Evolutionary conservation across 2,113 vertebrate genomes (phyloP), one percentile per base, ranked within the genome.

Genomic region (Indicator indicator): DNA sequence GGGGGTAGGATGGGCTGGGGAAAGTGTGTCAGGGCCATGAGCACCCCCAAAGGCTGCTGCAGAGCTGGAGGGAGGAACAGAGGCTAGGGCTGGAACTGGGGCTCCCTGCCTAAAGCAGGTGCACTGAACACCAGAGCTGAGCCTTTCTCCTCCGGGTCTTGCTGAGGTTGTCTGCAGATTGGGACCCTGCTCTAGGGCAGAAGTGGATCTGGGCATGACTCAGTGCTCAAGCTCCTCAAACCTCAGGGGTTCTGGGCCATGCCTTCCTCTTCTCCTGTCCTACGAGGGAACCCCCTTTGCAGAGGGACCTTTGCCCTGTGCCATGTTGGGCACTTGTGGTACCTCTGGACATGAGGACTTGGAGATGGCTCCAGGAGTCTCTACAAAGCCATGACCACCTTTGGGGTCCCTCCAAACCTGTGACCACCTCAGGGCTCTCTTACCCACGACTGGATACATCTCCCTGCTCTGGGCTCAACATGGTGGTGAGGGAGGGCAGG

Each of bases 281-380:
- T 2, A 1, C 0, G 1, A 23, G 6, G 14, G 19, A 65, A 33
- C 5, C 5, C 16, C 16, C 16, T n/a, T 52, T 27, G 27, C 60
- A 67, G 55, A 46, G 27, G 8, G 11, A 36, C 21, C 44, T 18
- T 23, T 63, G 64, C 9, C 36, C 44, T 38, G 38, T 44, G 40
- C 62, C 56, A 70, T 42, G 21, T 24, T 68, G 67, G n/a, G 44
- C 76, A 19, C 59, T 56, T 54, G 30, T 33, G 13, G 19, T 32
- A 23, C 33, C 33, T 40, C 26, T 0, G 1, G 59, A 26, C 48
- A 28, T 5, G 12, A 40, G 40, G 14, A 83, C 46, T 16, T 15
- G 42, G 73, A 44, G 46, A 21, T 55, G 65, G 65, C 30, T 50
- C 6, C 48, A 46, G 60, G 55, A 14, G 7, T 46, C 48, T 48